Conservation (phyloP, 2,888 invertebrate genomes). For the Protonemura montana region DNA sequence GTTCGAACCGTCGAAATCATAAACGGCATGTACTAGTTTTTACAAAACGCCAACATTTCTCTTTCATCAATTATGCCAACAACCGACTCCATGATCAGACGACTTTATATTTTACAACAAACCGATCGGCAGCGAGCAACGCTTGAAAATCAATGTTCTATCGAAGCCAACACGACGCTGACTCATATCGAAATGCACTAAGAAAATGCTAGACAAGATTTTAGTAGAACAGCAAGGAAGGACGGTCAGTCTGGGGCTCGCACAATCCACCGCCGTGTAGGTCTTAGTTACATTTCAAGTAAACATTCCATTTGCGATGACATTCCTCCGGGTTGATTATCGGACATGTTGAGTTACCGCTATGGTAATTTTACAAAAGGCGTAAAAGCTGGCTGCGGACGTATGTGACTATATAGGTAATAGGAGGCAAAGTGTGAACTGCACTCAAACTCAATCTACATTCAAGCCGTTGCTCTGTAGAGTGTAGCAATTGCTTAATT, state of each 20-base stretch:
- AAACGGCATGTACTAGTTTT: background rate
- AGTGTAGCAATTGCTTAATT: background rate
- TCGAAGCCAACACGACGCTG: background rate
- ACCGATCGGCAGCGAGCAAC: background rate
- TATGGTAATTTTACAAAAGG: slow-evolving; percentile 15
- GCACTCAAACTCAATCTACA: background rate
- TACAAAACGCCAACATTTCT: background rate
- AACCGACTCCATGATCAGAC: background rate
- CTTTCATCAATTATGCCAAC: slow-evolving; percentile 4
- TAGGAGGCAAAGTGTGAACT: background rate
- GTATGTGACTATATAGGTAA: no score
- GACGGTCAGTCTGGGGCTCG: background rate
- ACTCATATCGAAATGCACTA: background rate
- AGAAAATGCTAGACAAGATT: background rate
- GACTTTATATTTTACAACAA: background rate
- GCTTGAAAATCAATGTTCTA: background rate
- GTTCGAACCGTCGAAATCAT: background rate
- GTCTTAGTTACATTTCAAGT: background rate
- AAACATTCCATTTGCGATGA: background rate
- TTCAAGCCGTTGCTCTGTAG: background rate
- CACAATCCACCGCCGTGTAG: background rate
- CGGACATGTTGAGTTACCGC: slow-evolving; percentile 21
- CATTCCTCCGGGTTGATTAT: background rate
- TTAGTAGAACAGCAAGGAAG: slow-evolving; percentile 2
- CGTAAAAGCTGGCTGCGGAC: background rate